Conservation (phyloP, 2,113 vertebrate genomes). For the Paralichthys olivaceus region DNA sequence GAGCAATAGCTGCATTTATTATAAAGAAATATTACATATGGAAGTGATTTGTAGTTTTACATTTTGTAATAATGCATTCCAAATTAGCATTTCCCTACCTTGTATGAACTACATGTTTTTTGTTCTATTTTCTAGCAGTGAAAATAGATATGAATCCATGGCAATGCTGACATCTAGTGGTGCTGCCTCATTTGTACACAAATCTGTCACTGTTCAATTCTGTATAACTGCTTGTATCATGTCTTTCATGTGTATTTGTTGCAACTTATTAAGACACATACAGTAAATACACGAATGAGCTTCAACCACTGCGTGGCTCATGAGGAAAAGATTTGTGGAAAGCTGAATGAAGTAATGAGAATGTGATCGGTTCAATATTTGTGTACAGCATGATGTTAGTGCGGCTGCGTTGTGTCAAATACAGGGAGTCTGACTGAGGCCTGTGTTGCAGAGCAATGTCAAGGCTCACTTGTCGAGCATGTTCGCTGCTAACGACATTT, state of each 20-base stretch:
- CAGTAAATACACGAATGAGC: slow-evolving; percentile 15
- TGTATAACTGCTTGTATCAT: neutral
- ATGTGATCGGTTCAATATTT: slow-evolving; percentile 58
- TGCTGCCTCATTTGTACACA: slow-evolving; percentile 22
- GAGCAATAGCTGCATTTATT: no score
- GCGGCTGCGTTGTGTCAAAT: slow-evolving; percentile 66
- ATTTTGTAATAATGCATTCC: neutral
- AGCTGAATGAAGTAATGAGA: slow-evolving; percentile 64
- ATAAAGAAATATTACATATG: no score
- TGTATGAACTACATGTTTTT: neutral
- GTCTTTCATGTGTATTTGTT: neutral
- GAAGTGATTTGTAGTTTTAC: no score
- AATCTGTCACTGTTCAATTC: neutral
- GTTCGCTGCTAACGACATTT: slow-evolving; percentile 50
- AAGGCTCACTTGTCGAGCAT: slow-evolving; percentile 53
- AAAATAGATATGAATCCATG: slow-evolving; percentile 25
- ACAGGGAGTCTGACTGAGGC: slow-evolving; percentile 46
- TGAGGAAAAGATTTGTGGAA: slow-evolving; percentile 52
- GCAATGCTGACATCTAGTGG: slow-evolving; percentile 81
- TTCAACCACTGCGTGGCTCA: slow-evolving; percentile 12
- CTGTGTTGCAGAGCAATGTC: slow-evolving; percentile 54
- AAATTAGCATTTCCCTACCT: neutral
- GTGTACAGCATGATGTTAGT: slow-evolving; percentile 45
- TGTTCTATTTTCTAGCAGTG: neutral
- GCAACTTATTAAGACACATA: neutral